These are phyloP conservation scores for Epinephelus coioides DNA, from an alignment of 2,797 vertebrate genomes.

Conservation along the genomic window DNA sequence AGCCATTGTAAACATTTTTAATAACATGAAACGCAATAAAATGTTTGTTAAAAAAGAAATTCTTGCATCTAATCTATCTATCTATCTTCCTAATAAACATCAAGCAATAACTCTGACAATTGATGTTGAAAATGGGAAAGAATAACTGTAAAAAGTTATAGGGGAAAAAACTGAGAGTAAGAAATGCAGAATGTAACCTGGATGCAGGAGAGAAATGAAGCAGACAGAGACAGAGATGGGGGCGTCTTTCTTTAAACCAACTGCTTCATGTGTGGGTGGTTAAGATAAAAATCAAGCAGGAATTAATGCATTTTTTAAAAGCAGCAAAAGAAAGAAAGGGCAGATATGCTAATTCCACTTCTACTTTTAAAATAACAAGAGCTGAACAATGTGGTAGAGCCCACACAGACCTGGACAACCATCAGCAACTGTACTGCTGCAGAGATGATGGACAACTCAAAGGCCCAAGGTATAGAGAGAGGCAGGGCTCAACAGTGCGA, in stretches of 20 bases:
- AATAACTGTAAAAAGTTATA: not conserved
- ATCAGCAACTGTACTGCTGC: not conserved
- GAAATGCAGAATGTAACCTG: constrained; percentile 11
- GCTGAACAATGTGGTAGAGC: constrained; percentile 13
- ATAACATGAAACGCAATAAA: not conserved
- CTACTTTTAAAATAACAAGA: constrained; percentile 28
- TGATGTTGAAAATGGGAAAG: not conserved
- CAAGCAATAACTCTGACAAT: not conserved
- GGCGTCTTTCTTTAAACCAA: constrained; percentile 36
- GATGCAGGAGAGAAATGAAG: not conserved
- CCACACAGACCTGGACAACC: constrained; percentile 4
- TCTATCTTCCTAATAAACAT: no score
- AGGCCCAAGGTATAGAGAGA: no score
- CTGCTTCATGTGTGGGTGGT: constrained; percentile 46
- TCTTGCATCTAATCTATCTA: not conserved
- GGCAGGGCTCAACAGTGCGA: no score
- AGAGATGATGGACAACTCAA: not conserved
- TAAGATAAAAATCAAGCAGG: constrained; percentile 45
- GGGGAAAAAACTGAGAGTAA: no score
- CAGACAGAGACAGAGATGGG: not conserved
- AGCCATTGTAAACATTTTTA: no score
- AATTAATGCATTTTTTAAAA: constrained; percentile 46
- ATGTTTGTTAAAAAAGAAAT: not conserved
- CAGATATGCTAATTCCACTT: constrained; percentile 56
- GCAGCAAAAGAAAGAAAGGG: constrained; percentile 11